Base-by-base conservation (phyloP, 2,113 vertebrate genomes). In the Urocynchramus pylzowi region DNA sequence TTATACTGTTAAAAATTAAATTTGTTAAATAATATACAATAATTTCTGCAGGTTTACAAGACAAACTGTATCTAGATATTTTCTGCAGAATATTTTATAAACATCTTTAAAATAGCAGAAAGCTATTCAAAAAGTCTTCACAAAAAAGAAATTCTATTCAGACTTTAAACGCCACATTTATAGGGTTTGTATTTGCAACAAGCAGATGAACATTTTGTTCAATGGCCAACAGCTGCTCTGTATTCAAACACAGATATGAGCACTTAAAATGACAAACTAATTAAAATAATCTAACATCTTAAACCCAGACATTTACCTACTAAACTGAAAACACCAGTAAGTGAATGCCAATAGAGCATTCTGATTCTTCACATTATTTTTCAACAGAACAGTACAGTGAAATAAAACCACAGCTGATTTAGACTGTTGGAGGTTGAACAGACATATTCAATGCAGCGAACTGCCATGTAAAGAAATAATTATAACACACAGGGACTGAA, bases 1-100 rank as follows among this genome's bases (percentile, higher is more conserved):
- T 99, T 99, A 97, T 99, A 99, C 99, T 99, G 98, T 60, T 89
- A 87, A 73, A 89, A 74, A 70, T n/a, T 44, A 47, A 39, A 19
- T 44, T 31, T 22, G 6, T 87, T 80, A 73, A 59, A 73, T 71
- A 54, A 30, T 68, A 87, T 33, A 2, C 11, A 79, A 3, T 13
- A 41, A 63, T n/a, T 57, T 69, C 37, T 31, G 24, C 53, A 84
- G 4, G 26, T 73, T 56, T 82, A 9, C 63, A 95, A 82, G 41
- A 82, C 20, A 52, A 86, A 84, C 27, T 12, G 2, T n/a, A 54
- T 13, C 35, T 44, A 75, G 7, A 24, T 13, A 70, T 49, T 59
- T 63, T 52, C 13, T 70, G 71, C 3, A 27, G 21, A 86, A 13
- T 31, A 49, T 17, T 82, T 64, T 31, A 37, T 11, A 35, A 9